Percentiles rank a stretch among this genome's conserved stretches.
These are phyloP conservation scores for Drosophila pegasa DNA, from an alignment of 2,888 invertebrate genomes.

Conservation along the genomic window DNA sequence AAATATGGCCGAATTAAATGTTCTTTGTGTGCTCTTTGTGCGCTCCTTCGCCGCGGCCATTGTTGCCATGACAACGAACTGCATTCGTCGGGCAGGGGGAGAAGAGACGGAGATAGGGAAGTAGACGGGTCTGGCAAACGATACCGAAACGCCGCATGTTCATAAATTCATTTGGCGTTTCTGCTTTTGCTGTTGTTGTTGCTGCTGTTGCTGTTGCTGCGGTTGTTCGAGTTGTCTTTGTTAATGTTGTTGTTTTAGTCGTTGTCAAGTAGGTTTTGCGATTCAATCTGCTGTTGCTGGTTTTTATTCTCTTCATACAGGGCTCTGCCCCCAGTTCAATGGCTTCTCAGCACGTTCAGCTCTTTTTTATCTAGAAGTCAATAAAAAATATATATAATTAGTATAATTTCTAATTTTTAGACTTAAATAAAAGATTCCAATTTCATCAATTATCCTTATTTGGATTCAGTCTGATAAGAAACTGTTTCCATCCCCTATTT, in stretches of 20 bases:
- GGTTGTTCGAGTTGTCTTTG: constrained; percentile 22
- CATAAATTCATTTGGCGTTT: constrained; percentile 68
- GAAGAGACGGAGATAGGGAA: constrained; percentile 7
- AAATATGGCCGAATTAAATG: constrained; percentile 82
- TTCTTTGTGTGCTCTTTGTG: constrained; percentile 62
- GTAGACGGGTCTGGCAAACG: constrained; percentile 26
- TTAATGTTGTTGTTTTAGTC: constrained; percentile 20
- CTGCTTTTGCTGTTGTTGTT: constrained; percentile 24
- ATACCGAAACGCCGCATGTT: constrained; percentile 53
- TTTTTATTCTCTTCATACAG: constrained; percentile 9
- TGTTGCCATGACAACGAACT: constrained; percentile 75
- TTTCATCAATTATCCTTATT: not conserved
- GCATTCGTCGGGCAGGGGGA: constrained; percentile 28
- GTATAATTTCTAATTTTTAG: not conserved
- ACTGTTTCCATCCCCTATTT: constrained; percentile 35
- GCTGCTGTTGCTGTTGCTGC: constrained; percentile 9
- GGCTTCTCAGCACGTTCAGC: constrained; percentile 34
- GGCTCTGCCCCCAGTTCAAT: constrained; percentile 51
- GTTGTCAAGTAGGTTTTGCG: constrained; percentile 54
- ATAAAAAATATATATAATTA: not conserved
- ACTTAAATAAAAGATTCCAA: not conserved
- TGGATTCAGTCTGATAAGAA: constrained; percentile 54
- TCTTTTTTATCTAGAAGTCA: not conserved
- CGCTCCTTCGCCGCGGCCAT: constrained; percentile 74
- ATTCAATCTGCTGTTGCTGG: constrained; percentile 39